Conservation (phyloP, 2,888 invertebrate species). For the Drosophila atroscutellata region DNA sequence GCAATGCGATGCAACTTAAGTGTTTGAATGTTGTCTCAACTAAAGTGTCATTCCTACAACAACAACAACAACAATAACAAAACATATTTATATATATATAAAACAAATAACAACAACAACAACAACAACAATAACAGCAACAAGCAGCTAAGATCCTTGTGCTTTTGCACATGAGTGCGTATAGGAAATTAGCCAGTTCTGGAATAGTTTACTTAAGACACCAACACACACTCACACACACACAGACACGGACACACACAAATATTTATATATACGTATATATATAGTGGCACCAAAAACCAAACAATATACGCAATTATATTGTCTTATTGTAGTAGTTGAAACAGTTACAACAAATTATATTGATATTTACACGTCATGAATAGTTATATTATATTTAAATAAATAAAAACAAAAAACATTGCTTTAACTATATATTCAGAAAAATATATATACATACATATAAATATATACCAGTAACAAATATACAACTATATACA, state of each 20-base stretch:
- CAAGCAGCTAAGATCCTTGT: conserved; percentile 35
- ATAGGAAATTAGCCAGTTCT: conserved; percentile 31
- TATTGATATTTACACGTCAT: conserved; percentile 77
- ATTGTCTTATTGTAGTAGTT: conserved; percentile 71
- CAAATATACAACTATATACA: conserved; percentile 68
- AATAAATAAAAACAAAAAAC: conserved; percentile 23
- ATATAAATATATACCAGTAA: conserved; percentile 53
- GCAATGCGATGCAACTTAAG: conserved; percentile 51
- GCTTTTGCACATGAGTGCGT: conserved; percentile 54
- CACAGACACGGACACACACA: conserved; percentile 10
- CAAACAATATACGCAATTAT: conserved; percentile 53
- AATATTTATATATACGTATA: conserved; percentile 47
- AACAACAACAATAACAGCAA: conserved; percentile 24
- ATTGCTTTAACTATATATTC: conserved; percentile 56
- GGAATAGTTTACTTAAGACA: conserved; percentile 27
- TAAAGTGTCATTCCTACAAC: conserved; percentile 63
- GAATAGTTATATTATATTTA: conserved; percentile 44
- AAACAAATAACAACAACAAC: conserved; percentile 22
- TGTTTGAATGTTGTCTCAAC: conserved; percentile 69
- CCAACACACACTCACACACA: conserved; percentile 25
- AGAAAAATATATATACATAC: conserved; percentile 41
- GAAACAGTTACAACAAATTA: conserved; percentile 56
- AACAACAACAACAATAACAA: conserved; percentile 19
- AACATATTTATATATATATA: conserved; percentile 8
- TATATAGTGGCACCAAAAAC: conserved; percentile 66